phyloP scores from a whole-genome alignment of 1,140 invertebrate genomes.

The Drosophila asahinai region DNA sequence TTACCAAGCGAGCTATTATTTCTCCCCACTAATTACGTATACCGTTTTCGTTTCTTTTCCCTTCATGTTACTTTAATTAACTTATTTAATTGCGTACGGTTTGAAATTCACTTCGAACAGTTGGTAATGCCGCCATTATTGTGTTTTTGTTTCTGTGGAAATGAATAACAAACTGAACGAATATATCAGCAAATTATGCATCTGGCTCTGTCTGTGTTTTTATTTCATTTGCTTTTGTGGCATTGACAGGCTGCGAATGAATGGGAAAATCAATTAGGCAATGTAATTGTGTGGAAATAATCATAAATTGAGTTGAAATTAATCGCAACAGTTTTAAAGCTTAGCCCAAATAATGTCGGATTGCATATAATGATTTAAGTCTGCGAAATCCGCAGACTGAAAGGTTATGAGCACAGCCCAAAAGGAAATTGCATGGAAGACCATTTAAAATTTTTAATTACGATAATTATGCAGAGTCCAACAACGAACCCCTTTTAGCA shows the following conservation, averaged over 20 bases:
- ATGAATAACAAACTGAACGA: conserved; percentile 49
- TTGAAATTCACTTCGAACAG: conserved; percentile 76
- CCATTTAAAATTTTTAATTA: conserved; percentile 58
- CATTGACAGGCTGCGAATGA: conserved; percentile 48
- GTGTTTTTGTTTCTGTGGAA: conserved; percentile 50
- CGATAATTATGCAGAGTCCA: conserved; percentile 32
- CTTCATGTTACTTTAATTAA: conserved; percentile 63
- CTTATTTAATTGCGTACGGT: conserved; percentile 79
- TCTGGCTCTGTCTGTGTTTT: conserved; percentile 18
- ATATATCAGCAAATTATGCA: conserved; percentile 48
- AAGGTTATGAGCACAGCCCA: conserved; percentile 16
- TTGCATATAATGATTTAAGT: conserved; percentile 20
- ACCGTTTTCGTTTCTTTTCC: conserved; percentile 12
- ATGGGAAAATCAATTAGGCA: conserved; percentile 72
- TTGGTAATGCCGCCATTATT: conserved; percentile 57
- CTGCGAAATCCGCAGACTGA: conserved; percentile 28
- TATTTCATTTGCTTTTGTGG: conserved; percentile 31
- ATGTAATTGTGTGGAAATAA: conserved; percentile 79
- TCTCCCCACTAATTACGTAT: not conserved
- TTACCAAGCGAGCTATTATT: not conserved
- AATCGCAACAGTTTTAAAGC: conserved; percentile 44
- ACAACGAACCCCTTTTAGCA: conserved; percentile 46
- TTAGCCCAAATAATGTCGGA: conserved; percentile 21
- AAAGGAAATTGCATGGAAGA: conserved; percentile 5
- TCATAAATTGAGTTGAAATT: conserved; percentile 70